Base-by-base conservation (phyloP, 2,113 vertebrate genomes). In the Brienomyrus longianalis region DNA sequence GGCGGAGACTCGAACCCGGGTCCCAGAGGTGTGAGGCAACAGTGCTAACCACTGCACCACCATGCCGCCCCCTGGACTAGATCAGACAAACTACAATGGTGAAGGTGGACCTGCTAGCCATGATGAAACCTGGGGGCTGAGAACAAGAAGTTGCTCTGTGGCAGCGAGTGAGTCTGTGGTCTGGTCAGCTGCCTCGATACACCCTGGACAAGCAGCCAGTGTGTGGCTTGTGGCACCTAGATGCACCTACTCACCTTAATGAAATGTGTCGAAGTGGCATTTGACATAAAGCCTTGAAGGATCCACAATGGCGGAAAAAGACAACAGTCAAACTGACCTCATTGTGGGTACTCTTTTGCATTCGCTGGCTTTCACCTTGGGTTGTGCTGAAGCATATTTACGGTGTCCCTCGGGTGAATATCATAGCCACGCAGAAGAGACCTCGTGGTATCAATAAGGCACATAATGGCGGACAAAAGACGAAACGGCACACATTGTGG, bases 211-310 rank as follows among this genome's bases (percentile, higher is more conserved):
- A 93, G 92, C 91, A 91, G 48, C 89, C 91, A 93, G 93, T 92
- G 93, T 92, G 92, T 93, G 93, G 93, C 94, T 94, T 91, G 92
- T 91, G 52, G 93, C 94, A 74, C 91, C 94, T 94, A 93, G 91
- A 93, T 89, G 54, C 91, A 88, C 92, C 91, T 77, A 93, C 93
- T 94, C 94, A 95, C 91, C 91, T 91, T 96, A 96, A 96, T 95
- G 92, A 94, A 92, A 94, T 94, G 91, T 95, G 95, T 94, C 95
- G 95, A 92, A 90, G 93, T 95, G 94, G 94, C 95, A 95, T 96
- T 95, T 95, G 94, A 94, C 94, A 95, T 94, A 94, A 95, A 94
- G 27, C 93, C 94, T 84, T 96, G 94, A 94, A 94, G 95, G 93
- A 95, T 94, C 86, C 91, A 91, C 92, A 93, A 94, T 90, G 90